phyloP scores from a whole-genome alignment of 2,888 invertebrate species.

The Siphonodentalium dalli region DNA sequence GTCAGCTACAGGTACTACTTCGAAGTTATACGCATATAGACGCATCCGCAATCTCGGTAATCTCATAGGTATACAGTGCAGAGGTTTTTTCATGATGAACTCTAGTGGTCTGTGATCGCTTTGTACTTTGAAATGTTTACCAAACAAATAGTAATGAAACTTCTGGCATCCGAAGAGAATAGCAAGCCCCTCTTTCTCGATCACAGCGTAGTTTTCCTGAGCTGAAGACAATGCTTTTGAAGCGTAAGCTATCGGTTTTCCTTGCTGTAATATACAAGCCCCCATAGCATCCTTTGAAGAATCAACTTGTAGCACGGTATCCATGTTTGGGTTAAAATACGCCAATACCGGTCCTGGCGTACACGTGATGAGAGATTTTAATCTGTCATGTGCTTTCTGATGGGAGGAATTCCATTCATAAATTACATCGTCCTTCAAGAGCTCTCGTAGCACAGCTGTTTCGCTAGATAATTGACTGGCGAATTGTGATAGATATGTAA shows the following conservation, averaged over 20 bases:
- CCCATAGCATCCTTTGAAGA: constrained; percentile 19
- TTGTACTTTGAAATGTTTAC: constrained; percentile 20
- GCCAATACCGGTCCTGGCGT: constrained; percentile 20
- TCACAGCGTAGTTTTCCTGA: constrained; percentile 30
- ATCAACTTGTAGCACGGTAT: constrained; percentile 19
- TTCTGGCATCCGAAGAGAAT: constrained; percentile 26
- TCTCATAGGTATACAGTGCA: constrained; percentile 8
- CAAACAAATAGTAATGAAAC: constrained; percentile 27
- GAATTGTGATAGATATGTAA: too few relatives aligned
- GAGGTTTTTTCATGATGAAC: too few relatives aligned
- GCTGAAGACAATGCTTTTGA: constrained; percentile 24
- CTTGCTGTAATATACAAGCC: constrained; percentile 21
- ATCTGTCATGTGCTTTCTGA: constrained; percentile 11
- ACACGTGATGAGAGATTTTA: constrained; percentile 13
- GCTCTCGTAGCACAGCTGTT: too few relatives aligned
- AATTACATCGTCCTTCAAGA: too few relatives aligned
- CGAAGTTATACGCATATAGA: too few relatives aligned
- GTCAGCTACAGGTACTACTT: too few relatives aligned
- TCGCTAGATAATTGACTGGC: too few relatives aligned
- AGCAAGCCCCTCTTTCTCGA: constrained; percentile 28
- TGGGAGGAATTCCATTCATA: too few relatives aligned
- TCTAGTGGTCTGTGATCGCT: constrained; percentile 29
- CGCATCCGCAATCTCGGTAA: too few relatives aligned
- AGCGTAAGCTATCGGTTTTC: constrained; percentile 25
- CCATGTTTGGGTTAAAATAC: constrained; percentile 16